These are phyloP conservation scores for Yponomeuta evonymella DNA, from an alignment of 2,888 invertebrate species.

Conservation along the genomic window DNA sequence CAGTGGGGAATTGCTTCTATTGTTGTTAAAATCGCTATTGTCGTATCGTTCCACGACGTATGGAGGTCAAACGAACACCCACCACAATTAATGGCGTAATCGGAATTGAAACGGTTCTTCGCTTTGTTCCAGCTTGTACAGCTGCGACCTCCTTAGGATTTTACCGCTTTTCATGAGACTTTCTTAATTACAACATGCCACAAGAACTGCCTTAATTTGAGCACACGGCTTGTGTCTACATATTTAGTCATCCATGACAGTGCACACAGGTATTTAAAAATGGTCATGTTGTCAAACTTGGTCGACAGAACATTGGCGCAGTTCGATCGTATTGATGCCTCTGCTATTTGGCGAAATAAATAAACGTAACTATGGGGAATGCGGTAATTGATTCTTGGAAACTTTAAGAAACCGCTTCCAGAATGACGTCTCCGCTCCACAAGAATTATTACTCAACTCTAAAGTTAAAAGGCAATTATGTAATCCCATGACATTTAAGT, in stretches of 20 bases:
- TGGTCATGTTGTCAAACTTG: too few relatives aligned
- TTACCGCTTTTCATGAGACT: too few relatives aligned
- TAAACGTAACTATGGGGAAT: too few relatives aligned
- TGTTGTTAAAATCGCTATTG: conserved; percentile 54
- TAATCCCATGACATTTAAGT: neutral
- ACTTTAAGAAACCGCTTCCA: neutral
- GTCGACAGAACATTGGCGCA: too few relatives aligned
- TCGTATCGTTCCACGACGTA: conserved; percentile 40
- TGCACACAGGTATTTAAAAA: too few relatives aligned
- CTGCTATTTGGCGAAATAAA: too few relatives aligned
- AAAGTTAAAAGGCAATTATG: neutral
- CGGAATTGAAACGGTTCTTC: conserved; percentile 44
- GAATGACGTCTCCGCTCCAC: neutral
- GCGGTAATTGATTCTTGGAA: neutral
- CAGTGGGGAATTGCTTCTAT: conserved; percentile 49
- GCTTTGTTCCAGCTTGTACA: conserved; percentile 31
- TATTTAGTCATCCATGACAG: too few relatives aligned
- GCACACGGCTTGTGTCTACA: too few relatives aligned
- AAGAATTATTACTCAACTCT: neutral
- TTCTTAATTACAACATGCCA: too few relatives aligned
- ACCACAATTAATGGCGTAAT: conserved; percentile 53
- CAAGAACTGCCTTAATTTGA: too few relatives aligned
- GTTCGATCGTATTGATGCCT: too few relatives aligned
- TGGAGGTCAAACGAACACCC: conserved; percentile 55
- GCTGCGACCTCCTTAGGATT: conserved; percentile 12